Conservation (phyloP, 2,888 invertebrate genomes). For the Podabrus alpinus region DNA sequence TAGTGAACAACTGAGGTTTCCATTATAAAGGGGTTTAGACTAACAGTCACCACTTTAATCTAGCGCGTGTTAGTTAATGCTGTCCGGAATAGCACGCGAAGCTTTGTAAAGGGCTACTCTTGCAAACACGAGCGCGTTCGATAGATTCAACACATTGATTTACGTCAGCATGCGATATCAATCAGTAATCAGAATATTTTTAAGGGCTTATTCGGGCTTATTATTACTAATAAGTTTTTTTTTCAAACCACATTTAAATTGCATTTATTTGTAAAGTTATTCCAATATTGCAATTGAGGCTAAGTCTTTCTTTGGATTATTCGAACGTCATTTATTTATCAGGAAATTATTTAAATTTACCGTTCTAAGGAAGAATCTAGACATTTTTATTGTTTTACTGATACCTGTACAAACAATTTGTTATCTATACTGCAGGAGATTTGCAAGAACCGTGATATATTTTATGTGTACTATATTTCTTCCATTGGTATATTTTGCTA, state of each 20-base stretch:
- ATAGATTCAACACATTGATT: not conserved
- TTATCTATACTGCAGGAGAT: not conserved
- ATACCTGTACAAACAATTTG: not conserved
- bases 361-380: not conserved
- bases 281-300: not conserved
- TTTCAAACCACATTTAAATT: not conserved
- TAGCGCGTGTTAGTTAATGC: not conserved
- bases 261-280: not conserved
- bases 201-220: not conserved
- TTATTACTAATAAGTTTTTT: not conserved
- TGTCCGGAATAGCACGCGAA: not conserved
- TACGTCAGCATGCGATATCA: not conserved
- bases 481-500: not conserved
- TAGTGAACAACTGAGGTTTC: not conserved
- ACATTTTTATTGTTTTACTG: not conserved
- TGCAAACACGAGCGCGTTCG: not conserved
- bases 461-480: not conserved
- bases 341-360: not conserved
- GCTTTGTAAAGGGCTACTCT: not conserved
- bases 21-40: not conserved
- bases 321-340: too few species aligned
- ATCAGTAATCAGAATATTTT: not conserved
- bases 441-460: not conserved
- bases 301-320: too few species aligned
- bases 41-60: not conserved